Evolutionary conservation across 2,888 invertebrate species (phyloP), one percentile per base, ranked within the genome.

Genomic region (Patella caerulea): DNA sequence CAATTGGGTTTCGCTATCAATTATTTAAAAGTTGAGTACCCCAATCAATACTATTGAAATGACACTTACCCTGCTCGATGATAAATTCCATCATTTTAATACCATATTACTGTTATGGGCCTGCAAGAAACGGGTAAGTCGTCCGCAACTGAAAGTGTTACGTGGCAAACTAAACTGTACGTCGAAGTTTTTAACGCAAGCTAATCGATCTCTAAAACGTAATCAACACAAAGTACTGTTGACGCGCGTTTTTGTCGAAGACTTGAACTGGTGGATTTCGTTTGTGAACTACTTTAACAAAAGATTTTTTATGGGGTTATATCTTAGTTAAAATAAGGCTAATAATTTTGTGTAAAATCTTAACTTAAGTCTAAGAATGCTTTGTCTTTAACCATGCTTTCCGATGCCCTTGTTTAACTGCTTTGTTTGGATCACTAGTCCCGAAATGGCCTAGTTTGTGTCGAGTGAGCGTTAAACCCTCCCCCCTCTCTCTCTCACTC

Each of bases 341-440:
- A 5, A n/a, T 9, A 5, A 59, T 59, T 59, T n/a, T 59, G 5
- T 9, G 15, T 59, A 59, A 59, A n/a, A 59, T 59, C 5, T n/a
- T n/a, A n/a, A n/a, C 59, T 5, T 15, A n/a, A n/a, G 4, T 3
- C 4, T 1, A 11, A 3, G 3, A n/a, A n/a, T 15, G 0, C 0
- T 59, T n/a, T 59, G 15, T 11, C 15, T 15, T 3, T 11, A 15
- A 59, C 12, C 15, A 59, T 11, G 7, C 59, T 14, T 59, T 59
- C n/a, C n/a, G 59, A n/a, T 59, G 59, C 59, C 17, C 59, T n/a
- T 59, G 59, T 59, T 59, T 59, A n/a, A n/a, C n/a, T n/a, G n/a
- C n/a, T n/a, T n/a, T n/a, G n/a, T n/a, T n/a, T n/a, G n/a, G n/a
- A n/a, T n/a, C n/a, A n/a, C n/a, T n/a, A n/a, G n/a, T n/a, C n/a